A percentile compares a stretch with the other conserved stretches of the same genome.
phyloP scores from a whole-genome alignment of 2,888 invertebrate species.

The Drosophila flavopinicola region DNA sequence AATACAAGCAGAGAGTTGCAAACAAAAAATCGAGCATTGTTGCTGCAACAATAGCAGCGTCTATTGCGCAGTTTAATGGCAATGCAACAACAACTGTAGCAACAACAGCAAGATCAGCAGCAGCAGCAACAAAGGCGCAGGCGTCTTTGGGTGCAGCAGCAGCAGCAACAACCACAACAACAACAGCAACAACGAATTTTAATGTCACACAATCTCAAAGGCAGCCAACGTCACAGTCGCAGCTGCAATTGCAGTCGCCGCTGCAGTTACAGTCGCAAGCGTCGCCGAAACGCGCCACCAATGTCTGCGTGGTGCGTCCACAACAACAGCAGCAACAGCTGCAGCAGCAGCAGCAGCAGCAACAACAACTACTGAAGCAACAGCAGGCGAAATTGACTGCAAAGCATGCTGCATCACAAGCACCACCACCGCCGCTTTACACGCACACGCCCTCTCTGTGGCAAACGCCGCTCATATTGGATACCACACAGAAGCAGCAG shows the following conservation, averaged over 20 bases:
- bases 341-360: slow-evolving; percentile 65
- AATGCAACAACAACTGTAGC: slow-evolving; percentile 38
- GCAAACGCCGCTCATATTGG: slow-evolving; percentile 81
- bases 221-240: slow-evolving; percentile 57
- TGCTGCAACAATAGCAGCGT: slow-evolving; percentile 36
- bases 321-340: slow-evolving; percentile 72
- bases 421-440: slow-evolving; percentile 68
- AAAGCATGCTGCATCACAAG: slow-evolving; percentile 50
- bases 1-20: slow-evolving; percentile 45
- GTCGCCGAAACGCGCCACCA: slow-evolving; percentile 71
- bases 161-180: slow-evolving; percentile 37
- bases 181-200: slow-evolving; percentile 69
- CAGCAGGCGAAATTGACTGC: slow-evolving; percentile 48
- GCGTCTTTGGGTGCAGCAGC: slow-evolving; percentile 67
- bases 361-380: slow-evolving; percentile 57
- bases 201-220: slow-evolving; percentile 80
- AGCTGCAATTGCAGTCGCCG: slow-evolving; percentile 61
- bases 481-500: slow-evolving; percentile 65
- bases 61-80: slow-evolving; percentile 63
- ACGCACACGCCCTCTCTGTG: slow-evolving; percentile 80
- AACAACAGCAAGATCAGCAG: slow-evolving; percentile 26
- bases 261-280: slow-evolving; percentile 60
- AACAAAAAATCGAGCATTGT: slow-evolving; percentile 56
- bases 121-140: slow-evolving; percentile 70
- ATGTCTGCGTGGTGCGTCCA: slow-evolving; percentile 79